phyloP scores from a whole-genome alignment of 2,113 vertebrate species.

The Rhodinocichla rosea region DNA sequence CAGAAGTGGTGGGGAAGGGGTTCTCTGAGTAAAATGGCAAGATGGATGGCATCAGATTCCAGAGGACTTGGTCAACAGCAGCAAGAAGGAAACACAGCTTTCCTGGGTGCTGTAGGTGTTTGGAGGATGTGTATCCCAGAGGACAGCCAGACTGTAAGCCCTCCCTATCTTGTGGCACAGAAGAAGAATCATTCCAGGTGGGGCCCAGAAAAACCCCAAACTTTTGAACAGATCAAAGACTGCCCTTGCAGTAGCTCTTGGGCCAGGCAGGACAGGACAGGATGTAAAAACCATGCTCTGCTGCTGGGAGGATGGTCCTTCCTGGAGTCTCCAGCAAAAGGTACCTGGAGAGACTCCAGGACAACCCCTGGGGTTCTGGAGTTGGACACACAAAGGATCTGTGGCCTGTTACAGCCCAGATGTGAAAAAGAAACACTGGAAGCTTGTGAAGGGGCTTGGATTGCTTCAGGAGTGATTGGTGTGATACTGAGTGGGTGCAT shows the following conservation, averaged over 20 bases:
- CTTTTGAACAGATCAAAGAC: not conserved
- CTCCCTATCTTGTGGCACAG: fast-evolving
- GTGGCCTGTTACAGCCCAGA: fast-evolving
- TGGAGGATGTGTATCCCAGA: no score
- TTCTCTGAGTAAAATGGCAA: not conserved
- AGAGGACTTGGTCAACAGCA: not conserved
- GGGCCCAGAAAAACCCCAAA: not conserved
- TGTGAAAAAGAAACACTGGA: not conserved
- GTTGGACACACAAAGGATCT: not conserved
- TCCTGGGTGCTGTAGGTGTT: not conserved
- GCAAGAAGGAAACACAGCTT: not conserved
- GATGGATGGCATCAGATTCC: not conserved
- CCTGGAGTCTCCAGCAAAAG: not conserved
- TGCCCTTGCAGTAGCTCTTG: not conserved
- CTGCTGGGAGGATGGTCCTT: not conserved
- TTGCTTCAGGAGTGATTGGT: not conserved
- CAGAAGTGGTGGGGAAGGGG: fast-evolving
- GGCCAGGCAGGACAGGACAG: not conserved
- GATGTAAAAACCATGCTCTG: not conserved
- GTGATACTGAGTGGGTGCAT: not conserved
- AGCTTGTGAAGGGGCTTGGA: not conserved
- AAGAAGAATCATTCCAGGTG: not conserved
- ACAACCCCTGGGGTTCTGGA: not conserved
- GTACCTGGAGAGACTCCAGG: not conserved
- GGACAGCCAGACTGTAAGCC: not conserved